Percentiles rank a stretch among this genome's conserved stretches.
These are phyloP conservation scores for Phasianus colchicus DNA, from an alignment of 2,113 vertebrate genomes.

Conservation along the genomic window DNA sequence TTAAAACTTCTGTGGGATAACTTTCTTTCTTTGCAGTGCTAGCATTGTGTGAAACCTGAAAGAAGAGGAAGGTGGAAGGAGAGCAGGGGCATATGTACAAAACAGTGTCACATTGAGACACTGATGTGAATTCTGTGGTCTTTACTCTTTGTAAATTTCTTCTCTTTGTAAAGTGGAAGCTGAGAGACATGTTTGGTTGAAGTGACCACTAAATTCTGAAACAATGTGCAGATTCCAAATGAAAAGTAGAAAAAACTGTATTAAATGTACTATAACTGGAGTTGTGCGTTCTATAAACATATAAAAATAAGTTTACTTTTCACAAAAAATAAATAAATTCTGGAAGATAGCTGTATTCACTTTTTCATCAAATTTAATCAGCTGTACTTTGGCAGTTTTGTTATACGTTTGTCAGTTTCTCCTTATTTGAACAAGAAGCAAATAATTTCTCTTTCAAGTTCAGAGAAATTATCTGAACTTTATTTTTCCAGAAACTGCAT, in stretches of 20 bases:
- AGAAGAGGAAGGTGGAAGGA: not conserved
- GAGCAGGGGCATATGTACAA: not conserved
- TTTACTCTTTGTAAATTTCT: not conserved
- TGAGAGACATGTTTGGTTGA: conserved; percentile 21
- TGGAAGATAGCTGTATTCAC: not conserved
- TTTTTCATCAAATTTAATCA: not conserved
- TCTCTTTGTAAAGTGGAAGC: conserved; percentile 24
- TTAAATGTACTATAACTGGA: not conserved
- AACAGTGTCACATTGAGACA: conserved; percentile 6
- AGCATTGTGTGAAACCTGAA: conserved; percentile 9
- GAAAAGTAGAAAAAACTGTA: not conserved
- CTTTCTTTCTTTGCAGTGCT: not conserved
- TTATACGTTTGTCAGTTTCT: not conserved
- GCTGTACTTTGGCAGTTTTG: not conserved
- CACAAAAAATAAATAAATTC: not conserved
- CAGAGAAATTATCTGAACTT: not conserved
- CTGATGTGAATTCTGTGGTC: not conserved
- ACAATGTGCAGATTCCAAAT: not conserved
- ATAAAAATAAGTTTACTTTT: not conserved
- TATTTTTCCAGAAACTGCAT: conserved; percentile 34
- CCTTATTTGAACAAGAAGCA: not conserved
- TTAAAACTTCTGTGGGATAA: not conserved
- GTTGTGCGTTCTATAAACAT: not conserved
- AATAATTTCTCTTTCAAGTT: not conserved
- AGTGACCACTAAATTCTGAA: conserved; percentile 20